Evolutionary conservation across 2,888 invertebrate genomes (phyloP).

Genomic region (Xestobium rufovillosum): DNA sequence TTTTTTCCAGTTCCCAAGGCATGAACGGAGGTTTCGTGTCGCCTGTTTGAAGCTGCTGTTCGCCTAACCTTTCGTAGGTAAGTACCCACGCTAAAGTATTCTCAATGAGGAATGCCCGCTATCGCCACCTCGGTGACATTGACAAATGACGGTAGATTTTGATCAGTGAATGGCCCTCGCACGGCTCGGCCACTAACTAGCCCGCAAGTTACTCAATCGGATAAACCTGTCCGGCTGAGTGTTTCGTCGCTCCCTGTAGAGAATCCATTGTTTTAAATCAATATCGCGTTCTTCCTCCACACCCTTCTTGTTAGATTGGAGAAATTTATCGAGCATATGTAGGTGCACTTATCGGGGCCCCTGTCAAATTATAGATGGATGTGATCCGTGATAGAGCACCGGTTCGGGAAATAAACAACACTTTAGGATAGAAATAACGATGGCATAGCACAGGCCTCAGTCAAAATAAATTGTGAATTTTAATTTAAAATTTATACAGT

Average conservation of each 20-base stretch:
- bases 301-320: slow-evolving; percentile 26
- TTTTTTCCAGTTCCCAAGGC: slow-evolving; percentile 60
- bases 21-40: slow-evolving; percentile 68
- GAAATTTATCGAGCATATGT: background rate
- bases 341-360: background rate
- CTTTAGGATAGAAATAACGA: no score
- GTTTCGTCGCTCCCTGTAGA: slow-evolving; percentile 25
- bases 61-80: slow-evolving; percentile 37
- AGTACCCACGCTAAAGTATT: slow-evolving; percentile 34
- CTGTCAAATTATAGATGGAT: no score
- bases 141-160: slow-evolving; percentile 72
- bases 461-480: no score
- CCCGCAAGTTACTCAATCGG: slow-evolving; percentile 35
- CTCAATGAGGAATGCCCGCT: slow-evolving; percentile 43
- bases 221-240: slow-evolving; percentile 31
- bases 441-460: no score
- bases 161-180: slow-evolving; percentile 56
- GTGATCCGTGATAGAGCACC: no score
- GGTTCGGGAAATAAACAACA: no score
- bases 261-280: slow-evolving; percentile 38
- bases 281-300: slow-evolving; percentile 31
- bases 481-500: no score
- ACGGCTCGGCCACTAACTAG: slow-evolving; percentile 45
- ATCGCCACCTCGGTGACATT: slow-evolving; percentile 56
- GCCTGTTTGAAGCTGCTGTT: slow-evolving; percentile 58